phyloP scores from a whole-genome alignment of 2,888 invertebrate genomes.

The Hypomecis punctinalis region DNA sequence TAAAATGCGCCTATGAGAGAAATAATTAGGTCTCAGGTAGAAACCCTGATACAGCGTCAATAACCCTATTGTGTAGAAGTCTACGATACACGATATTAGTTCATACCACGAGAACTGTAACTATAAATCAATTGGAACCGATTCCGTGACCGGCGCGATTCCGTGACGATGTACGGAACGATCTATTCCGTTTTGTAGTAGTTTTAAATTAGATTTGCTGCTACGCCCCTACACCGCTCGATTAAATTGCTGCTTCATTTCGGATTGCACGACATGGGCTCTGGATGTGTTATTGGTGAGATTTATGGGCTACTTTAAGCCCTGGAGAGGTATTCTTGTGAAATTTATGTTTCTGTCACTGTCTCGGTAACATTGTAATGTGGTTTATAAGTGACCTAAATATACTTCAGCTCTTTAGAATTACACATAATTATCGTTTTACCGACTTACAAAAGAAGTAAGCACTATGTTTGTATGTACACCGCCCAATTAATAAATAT shows the following conservation, averaged over 20 bases:
- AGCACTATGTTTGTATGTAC: too few species aligned
- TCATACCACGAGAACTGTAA: constrained; percentile 40
- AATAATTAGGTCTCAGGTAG: not conserved
- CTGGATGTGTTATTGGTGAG: not conserved
- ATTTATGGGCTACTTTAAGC: constrained; percentile 2
- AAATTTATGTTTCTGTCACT: too few species aligned
- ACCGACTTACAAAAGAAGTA: too few species aligned
- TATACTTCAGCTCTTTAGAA: too few species aligned
- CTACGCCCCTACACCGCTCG: constrained; percentile 22
- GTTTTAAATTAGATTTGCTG: constrained; percentile 32
- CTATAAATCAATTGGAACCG: constrained; percentile 48
- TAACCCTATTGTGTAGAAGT: constrained; percentile 23
- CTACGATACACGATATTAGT: constrained; percentile 36
- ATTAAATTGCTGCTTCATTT: constrained; percentile 32
- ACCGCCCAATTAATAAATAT: too few species aligned
- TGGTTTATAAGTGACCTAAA: too few species aligned
- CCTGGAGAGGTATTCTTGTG: not conserved
- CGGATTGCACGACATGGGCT: constrained; percentile 19
- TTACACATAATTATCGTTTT: too few species aligned
- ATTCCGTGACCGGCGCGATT: constrained; percentile 42
- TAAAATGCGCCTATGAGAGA: too few species aligned
- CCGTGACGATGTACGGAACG: constrained; percentile 32
- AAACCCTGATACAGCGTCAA: not conserved
- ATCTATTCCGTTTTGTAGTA: constrained; percentile 35
- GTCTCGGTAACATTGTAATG: not conserved